These are phyloP conservation scores for Acipenser ruthenus DNA, from an alignment of 2,797 vertebrate genomes.

Conservation along the genomic window DNA sequence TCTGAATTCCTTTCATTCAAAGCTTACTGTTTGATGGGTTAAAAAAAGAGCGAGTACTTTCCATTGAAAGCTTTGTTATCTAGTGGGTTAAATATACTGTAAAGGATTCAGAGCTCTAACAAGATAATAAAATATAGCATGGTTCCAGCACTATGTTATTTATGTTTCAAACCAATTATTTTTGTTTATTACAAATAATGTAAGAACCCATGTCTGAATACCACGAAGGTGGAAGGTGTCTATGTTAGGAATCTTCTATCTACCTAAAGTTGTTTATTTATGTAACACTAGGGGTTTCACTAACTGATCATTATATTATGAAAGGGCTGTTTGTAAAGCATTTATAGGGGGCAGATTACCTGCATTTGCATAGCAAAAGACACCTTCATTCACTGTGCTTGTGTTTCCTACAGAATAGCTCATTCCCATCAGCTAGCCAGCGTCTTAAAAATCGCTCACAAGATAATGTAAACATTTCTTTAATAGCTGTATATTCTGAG, in stretches of 20 bases:
- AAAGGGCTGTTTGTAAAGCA: neutral
- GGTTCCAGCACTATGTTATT: no score
- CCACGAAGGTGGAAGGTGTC: no score
- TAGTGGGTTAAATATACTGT: neutral
- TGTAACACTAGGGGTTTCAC: neutral
- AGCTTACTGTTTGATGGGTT: neutral
- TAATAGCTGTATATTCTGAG: no score
- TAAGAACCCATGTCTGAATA: no score
- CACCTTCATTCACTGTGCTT: neutral
- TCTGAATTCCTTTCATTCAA: neutral
- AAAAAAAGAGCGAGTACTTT: neutral
- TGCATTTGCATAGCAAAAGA: constrained; percentile 3
- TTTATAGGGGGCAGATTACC: neutral
- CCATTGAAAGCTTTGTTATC: neutral
- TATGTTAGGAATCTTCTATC: neutral
- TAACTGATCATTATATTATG: neutral
- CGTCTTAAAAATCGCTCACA: no score
- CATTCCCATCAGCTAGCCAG: no score
- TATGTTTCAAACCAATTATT: no score
- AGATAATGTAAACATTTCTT: no score
- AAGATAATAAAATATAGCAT: no score
- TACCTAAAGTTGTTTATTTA: neutral
- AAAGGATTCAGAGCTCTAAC: neutral
- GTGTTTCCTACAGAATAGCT: no score
- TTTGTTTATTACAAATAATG: no score